These are phyloP conservation scores for Dolichomitus sp. DNA, from an alignment of 2,888 invertebrate genomes.

Conservation along the genomic window DNA sequence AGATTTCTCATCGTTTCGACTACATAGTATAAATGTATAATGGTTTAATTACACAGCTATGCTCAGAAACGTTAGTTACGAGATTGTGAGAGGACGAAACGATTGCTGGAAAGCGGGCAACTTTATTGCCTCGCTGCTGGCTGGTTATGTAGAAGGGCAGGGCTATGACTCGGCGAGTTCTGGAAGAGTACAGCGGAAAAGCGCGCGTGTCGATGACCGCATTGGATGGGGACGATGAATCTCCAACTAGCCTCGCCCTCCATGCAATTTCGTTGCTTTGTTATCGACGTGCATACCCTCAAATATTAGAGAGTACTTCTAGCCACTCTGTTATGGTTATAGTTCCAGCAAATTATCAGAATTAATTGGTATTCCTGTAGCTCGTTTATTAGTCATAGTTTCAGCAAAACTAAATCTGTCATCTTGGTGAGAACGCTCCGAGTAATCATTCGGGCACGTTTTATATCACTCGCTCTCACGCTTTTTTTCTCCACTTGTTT, in stretches of 20 bases:
- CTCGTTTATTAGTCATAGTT: conserved; percentile 36
- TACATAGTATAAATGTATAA: conserved; percentile 5
- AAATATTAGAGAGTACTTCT: conserved; percentile 1
- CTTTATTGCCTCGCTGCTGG: conserved; percentile 56
- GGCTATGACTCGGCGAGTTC: conserved; percentile 51
- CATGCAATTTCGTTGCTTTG: neutral
- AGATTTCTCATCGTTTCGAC: conserved; percentile 54
- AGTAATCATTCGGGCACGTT: neutral
- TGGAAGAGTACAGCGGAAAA: conserved; percentile 32
- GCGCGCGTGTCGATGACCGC: conserved; percentile 49
- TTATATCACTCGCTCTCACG: neutral
- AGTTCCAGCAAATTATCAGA: neutral
- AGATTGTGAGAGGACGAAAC: conserved; percentile 34
- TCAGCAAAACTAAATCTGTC: conserved; percentile 11
- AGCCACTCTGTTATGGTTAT: conserved; percentile 9
- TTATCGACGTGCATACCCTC: conserved; percentile 3
- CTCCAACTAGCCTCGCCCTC: neutral
- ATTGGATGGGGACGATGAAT: conserved; percentile 46
- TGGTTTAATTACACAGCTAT: conserved; percentile 34
- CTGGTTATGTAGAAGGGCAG: neutral
- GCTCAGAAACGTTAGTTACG: conserved; percentile 31
- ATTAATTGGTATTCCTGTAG: conserved; percentile 7
- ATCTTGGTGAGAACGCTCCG: neutral
- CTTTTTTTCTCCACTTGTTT: conserved; percentile 11
- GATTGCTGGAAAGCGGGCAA: conserved; percentile 42